phyloP scores from a whole-genome alignment of 2,797 vertebrate species.

The Thunnus albacares region DNA sequence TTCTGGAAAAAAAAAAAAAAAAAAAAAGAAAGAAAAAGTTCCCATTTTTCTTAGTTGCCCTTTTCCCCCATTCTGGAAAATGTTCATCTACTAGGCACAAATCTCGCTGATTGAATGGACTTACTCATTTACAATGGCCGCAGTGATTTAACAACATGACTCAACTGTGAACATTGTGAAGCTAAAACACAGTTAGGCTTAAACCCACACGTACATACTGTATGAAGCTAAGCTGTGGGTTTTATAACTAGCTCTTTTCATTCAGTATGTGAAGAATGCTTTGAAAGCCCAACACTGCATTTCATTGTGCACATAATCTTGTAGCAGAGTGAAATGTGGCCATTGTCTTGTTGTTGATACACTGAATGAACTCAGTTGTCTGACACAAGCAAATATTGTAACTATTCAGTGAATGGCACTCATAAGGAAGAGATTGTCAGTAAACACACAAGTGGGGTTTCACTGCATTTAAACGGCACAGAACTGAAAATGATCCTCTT shows the following conservation, averaged over 20 bases:
- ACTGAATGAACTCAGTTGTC: constrained; percentile 84
- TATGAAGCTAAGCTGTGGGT: constrained; percentile 78
- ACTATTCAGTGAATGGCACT: constrained; percentile 80
- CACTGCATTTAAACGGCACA: constrained; percentile 39
- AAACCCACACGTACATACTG: constrained; percentile 66
- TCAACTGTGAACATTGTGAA: constrained; percentile 69
- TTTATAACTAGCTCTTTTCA: constrained; percentile 74
- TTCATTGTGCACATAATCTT: constrained; percentile 82
- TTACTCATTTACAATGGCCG: constrained; percentile 51
- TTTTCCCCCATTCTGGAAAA: constrained; percentile 49
- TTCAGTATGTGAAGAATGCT: constrained; percentile 73
- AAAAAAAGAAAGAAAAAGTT: neutral
- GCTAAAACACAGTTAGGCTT: constrained; percentile 62
- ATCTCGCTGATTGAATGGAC: constrained; percentile 45
- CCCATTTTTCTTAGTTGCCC: constrained; percentile 32
- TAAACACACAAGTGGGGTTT: constrained; percentile 31
- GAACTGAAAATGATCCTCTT: constrained; percentile 26
- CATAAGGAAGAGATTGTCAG: constrained; percentile 69
- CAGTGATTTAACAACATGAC: constrained; percentile 70
- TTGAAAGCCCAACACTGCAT: constrained; percentile 77
- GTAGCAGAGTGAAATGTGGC: constrained; percentile 74
- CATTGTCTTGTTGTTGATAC: constrained; percentile 81
- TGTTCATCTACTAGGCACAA: constrained; percentile 20
- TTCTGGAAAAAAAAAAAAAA: constrained; percentile 15
- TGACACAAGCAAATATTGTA: constrained; percentile 85